These are phyloP conservation scores for Ormia ochracea DNA, from an alignment of 2,888 invertebrate genomes.

Conservation along the genomic window DNA sequence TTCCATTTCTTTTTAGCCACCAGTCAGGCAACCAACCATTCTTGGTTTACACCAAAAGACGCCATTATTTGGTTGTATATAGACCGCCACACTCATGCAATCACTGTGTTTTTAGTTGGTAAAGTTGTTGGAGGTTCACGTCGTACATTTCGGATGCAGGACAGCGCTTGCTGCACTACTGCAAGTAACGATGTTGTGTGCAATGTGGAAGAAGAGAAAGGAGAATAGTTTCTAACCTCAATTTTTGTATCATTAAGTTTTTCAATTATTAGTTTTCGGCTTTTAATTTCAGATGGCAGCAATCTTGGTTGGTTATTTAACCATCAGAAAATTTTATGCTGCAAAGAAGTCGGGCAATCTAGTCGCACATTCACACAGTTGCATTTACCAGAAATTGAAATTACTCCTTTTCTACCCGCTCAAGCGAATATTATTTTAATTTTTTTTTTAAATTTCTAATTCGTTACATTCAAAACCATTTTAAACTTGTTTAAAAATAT, in stretches of 20 bases:
- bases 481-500: no score
- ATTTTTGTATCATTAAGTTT: conserved; percentile 57
- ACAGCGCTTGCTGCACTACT: conserved; percentile 12
- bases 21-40: conserved; percentile 60
- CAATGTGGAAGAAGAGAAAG: background rate
- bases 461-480: no score
- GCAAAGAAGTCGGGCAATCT: no score
- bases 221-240: conserved; percentile 34
- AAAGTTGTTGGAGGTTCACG: conserved; percentile 39
- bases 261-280: conserved; percentile 32
- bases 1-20: conserved; percentile 47
- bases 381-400: no score
- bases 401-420: no score
- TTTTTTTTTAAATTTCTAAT: no score
- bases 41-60: conserved; percentile 63
- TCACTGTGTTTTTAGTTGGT: conserved; percentile 31
- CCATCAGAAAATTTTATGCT: background rate
- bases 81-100: conserved; percentile 60
- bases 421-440: no score
- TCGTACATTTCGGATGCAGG: conserved; percentile 8
- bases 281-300: background rate
- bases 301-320: background rate
- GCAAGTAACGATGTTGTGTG: conserved; percentile 27
- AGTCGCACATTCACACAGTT: no score
- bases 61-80: conserved; percentile 62